These are phyloP conservation scores for Rhopilema esculentum DNA, from an alignment of 30 jellyfish, hydroid and myxozoan genomes.

Conservation along the genomic window DNA sequence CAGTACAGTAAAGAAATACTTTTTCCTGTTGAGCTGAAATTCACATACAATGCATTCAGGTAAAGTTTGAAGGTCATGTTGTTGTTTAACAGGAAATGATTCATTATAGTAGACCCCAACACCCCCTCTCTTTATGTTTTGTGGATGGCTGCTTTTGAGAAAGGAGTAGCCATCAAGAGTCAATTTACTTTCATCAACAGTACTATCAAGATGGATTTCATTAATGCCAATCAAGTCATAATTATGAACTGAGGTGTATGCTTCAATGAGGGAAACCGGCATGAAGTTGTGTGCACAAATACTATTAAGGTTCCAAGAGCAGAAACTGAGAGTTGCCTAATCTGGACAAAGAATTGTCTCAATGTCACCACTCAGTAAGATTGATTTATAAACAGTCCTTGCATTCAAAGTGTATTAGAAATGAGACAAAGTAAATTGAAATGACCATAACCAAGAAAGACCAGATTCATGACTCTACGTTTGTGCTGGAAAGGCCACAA, in stretches of 20 bases:
- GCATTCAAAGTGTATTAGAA: conserved; percentile 53
- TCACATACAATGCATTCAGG: conserved; percentile 57
- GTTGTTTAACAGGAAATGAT: conserved; percentile 34
- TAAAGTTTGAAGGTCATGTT: conserved; percentile 45
- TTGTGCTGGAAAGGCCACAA: too few relatives aligned
- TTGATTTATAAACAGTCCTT: conserved; percentile 36
- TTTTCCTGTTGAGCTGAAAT: conserved; percentile 39
- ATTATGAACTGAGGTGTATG: conserved; percentile 42
- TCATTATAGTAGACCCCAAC: conserved; percentile 42
- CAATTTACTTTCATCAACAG: conserved; percentile 35
- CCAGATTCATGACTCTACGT: too few relatives aligned
- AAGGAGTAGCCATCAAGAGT: conserved; percentile 34
- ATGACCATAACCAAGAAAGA: too few relatives aligned
- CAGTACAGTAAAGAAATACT: conserved; percentile 32
- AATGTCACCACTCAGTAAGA: conserved; percentile 44
- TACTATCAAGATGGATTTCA: conserved; percentile 37
- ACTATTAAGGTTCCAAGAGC: conserved; percentile 67
- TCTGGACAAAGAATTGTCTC: conserved; percentile 57
- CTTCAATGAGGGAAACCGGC: conserved; percentile 50
- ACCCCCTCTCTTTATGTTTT: conserved; percentile 47
- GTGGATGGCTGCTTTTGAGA: conserved; percentile 40
- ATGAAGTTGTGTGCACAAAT: conserved; percentile 47
- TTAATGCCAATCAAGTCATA: conserved; percentile 10
- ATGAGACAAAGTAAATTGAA: conserved; percentile 13
- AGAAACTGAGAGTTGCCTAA: too few relatives aligned